Percentiles rank a stretch among this genome's conserved stretches.
Evolutionary conservation across 2,113 vertebrate genomes (phyloP).

Genomic region (Callorhinus ursinus): DNA sequence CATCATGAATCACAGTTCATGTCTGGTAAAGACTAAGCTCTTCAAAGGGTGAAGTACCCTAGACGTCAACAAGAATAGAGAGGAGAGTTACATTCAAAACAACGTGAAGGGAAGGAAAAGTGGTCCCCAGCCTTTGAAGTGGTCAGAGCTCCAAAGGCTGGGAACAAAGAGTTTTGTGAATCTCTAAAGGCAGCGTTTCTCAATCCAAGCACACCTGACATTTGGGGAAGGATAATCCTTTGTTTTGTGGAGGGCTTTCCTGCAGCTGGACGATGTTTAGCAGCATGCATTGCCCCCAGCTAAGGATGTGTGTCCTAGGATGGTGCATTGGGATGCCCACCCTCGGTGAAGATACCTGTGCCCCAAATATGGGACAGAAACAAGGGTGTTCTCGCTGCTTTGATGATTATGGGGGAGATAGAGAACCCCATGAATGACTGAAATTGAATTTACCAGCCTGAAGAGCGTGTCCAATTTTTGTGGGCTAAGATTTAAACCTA

Average conservation of each 20-base stretch:
- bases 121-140: neutral
- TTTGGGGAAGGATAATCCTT: neutral
- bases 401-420: too few relatives aligned
- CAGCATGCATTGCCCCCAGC: accelerated
- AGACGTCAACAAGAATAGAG: neutral
- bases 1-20: neutral
- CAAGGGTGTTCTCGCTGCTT: neutral
- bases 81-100: neutral
- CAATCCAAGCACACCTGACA: neutral
- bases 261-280: accelerated
- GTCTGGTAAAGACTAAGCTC: neutral
- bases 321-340: neutral
- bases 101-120: neutral
- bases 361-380: neutral
- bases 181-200: neutral
- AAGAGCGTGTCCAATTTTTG: neutral
- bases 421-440: neutral
- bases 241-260: neutral
- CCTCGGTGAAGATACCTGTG: neutral
- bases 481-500: neutral
- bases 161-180: neutral
- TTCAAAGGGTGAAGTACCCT: neutral
- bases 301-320: neutral
- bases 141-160: neutral
- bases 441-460: neutral